These are phyloP conservation scores for Megaustenia siamemsis DNA, from an alignment of 2,888 invertebrate genomes.

Conservation along the genomic window DNA sequence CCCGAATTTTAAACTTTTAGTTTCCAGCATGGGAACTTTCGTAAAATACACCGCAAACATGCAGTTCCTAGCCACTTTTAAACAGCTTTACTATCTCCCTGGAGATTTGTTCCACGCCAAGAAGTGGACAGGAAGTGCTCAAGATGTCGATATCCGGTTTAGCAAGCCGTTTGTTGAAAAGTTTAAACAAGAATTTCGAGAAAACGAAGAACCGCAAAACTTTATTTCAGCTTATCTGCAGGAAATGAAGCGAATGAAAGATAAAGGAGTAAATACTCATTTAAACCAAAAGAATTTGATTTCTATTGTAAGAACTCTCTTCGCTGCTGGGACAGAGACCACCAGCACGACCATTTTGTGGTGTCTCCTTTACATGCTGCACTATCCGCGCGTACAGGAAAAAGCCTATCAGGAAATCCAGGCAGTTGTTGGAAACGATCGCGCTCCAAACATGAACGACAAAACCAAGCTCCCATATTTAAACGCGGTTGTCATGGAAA, in stretches of 20 bases:
- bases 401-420: conserved; percentile 41
- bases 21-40: not conserved
- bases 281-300: conserved; percentile 19
- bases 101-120: conserved; percentile 24
- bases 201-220: not conserved
- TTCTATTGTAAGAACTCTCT: not conserved
- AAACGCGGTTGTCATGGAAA: conserved; percentile 50
- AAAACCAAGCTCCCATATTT: conserved; percentile 37
- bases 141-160: not conserved
- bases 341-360: conserved; percentile 36
- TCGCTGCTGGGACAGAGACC: conserved; percentile 39
- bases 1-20: not conserved
- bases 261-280: not conserved
- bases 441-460: conserved; percentile 36
- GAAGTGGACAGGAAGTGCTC: not conserved
- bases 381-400: conserved; percentile 32
- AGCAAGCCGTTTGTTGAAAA: not conserved
- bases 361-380: conserved; percentile 34
- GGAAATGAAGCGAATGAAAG: conserved; percentile 14
- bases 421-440: conserved; percentile 33
- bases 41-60: not conserved
- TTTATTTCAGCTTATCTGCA: conserved; percentile 27
- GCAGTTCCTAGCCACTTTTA: not conserved
- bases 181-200: not conserved
- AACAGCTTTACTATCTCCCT: conserved; percentile 7